Conservation (phyloP, 1,140 invertebrate species). For the Dryas iulia region DNA sequence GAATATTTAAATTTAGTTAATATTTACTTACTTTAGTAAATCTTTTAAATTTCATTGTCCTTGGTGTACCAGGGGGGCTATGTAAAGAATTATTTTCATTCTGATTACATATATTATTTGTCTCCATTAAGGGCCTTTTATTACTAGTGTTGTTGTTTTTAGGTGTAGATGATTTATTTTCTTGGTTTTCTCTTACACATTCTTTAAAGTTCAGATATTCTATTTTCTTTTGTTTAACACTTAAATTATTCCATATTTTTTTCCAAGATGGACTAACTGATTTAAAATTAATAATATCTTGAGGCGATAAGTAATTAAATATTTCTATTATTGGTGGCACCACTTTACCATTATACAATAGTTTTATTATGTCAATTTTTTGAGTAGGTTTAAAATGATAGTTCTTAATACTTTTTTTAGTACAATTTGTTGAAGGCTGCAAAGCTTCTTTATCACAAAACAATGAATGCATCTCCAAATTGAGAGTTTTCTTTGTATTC, state of each 20-base stretch:
- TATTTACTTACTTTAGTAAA: slow-evolving; percentile 70
- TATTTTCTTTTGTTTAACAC: slow-evolving; percentile 43
- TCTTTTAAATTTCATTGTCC: slow-evolving; percentile 69
- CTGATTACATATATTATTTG: slow-evolving; percentile 55
- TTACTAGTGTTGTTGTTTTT: slow-evolving; percentile 33
- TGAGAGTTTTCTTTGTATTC: slow-evolving; percentile 50
- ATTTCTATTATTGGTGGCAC: slow-evolving; percentile 63
- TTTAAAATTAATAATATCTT: slow-evolving; percentile 68
- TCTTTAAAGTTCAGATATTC: slow-evolving; percentile 48
- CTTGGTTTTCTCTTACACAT: slow-evolving; percentile 59
- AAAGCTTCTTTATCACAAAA: slow-evolving; percentile 58
- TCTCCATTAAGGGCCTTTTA: slow-evolving; percentile 55
- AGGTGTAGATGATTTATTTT: slow-evolving; percentile 47
- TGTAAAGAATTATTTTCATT: slow-evolving; percentile 28
- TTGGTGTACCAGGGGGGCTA: slow-evolving; percentile 76
- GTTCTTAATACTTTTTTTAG: slow-evolving; percentile 26
- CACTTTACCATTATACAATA: slow-evolving; percentile 48
- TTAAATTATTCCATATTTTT: slow-evolving; percentile 53
- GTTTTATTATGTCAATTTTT: slow-evolving; percentile 71
- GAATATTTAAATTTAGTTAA: too few species aligned
- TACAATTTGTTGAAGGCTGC: slow-evolving; percentile 35
- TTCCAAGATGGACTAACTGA: slow-evolving; percentile 65
- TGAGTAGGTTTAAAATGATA: slow-evolving; percentile 55
- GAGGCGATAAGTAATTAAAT: slow-evolving; percentile 57
- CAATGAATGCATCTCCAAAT: slow-evolving; percentile 63